Base-by-base conservation (phyloP, 2,113 vertebrate species). In the Solea senegalensis region DNA sequence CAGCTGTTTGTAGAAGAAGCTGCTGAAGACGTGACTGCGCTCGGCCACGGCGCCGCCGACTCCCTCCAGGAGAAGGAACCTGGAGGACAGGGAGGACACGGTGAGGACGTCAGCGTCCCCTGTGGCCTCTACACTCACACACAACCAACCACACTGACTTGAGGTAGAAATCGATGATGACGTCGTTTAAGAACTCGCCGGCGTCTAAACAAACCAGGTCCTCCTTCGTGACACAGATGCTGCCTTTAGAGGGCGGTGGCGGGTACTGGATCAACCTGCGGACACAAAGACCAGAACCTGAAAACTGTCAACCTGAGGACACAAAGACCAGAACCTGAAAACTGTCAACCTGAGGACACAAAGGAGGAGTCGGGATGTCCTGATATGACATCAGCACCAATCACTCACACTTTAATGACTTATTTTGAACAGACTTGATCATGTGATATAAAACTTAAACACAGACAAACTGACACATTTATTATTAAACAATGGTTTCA, bases 101-200 rank as follows among this genome's bases (percentile, higher is more conserved):
- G 0, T 70, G 27, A 69, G 46, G 10, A 14, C 2, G n/a, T 15
- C 15, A 14, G 12, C 46, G 4, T 2, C 49, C 49, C 15, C 11
- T 48, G 45, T 11, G 11, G 11, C 12, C 14, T 48, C 45, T 48
- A 14, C 21, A 21, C 21, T 48, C 12, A 48, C 2, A n/a, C 11
- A 50, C 15, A 50, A 50, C 14, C 4, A 50, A 15, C 0, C 3
- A 15, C 6, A 28, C 96, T 94, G 80, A 99, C 97, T 98, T 98
- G 68, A 99, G 96, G 83, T 99, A 99, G 90, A 99, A 99, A 89
- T 99, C 97, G 75, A 98, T 98, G 82, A 99, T 97, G 70, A 99
- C 97, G 79, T 99, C 97, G 74, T 99, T 99, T 65, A 99, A 96
- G 93, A 97, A 99, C 48, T 97, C 92, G 40, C 96, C 96, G 41